Conservation (phyloP, 2,888 invertebrate genomes). For the Cyclophora albipunctata region DNA sequence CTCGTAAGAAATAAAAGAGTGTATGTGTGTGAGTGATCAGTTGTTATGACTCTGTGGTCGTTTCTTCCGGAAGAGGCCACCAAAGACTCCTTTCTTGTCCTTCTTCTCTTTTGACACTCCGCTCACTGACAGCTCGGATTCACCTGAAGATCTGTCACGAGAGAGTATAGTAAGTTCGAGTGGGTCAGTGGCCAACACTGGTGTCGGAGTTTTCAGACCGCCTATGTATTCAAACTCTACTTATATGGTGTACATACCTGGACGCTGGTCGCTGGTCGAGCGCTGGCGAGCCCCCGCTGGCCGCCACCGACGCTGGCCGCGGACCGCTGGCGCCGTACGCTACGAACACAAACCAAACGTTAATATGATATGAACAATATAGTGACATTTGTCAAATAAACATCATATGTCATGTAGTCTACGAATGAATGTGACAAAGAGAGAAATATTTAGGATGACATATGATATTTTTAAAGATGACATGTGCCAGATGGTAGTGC, state of each 20-base stretch:
- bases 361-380: not conserved
- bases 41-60: conserved; percentile 68
- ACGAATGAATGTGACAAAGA: too few species aligned
- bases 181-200: too few species aligned
- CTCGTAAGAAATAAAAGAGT: too few species aligned
- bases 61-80: conserved; percentile 76
- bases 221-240: too few species aligned
- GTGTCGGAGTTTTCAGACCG: too few species aligned
- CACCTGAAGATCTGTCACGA: conserved; percentile 55
- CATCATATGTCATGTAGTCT: conserved; percentile 1
- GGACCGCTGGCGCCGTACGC: conserved; percentile 50
- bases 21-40: too few species aligned
- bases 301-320: conserved; percentile 60
- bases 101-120: conserved; percentile 69
- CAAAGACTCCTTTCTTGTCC: conserved; percentile 76
- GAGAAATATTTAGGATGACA: too few species aligned
- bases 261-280: conserved; percentile 61
- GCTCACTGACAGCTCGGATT: conserved; percentile 64
- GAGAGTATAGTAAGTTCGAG: too few species aligned
- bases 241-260: conserved; percentile 30
- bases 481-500: not conserved
- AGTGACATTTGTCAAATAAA: not conserved
- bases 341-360: conserved; percentile 15
- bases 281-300: conserved; percentile 60
- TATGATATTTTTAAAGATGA: too few species aligned